These are phyloP conservation scores for Mythimna loreyi DNA, from an alignment of 2,888 invertebrate genomes.

Conservation along the genomic window DNA sequence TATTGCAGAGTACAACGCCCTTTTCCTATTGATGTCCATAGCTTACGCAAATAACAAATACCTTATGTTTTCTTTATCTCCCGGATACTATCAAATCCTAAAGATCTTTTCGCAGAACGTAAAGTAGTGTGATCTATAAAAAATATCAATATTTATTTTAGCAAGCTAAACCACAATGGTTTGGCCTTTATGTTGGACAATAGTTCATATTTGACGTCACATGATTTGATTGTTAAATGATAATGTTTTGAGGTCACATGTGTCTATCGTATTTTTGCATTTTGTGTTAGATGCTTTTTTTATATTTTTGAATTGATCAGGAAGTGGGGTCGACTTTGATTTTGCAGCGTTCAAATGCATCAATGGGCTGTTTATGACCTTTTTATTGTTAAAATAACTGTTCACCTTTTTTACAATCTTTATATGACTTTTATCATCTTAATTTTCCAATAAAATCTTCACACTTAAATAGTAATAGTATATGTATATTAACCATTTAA, in stretches of 20 bases:
- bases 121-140: not conserved
- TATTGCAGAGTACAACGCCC: slow-evolving; percentile 46
- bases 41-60: slow-evolving; percentile 19
- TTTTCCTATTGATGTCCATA: slow-evolving; percentile 27
- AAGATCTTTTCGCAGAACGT: not conserved
- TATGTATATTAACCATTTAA: not conserved
- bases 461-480: too few relatives aligned
- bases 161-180: slow-evolving; percentile 9
- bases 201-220: slow-evolving; percentile 29
- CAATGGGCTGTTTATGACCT: too few relatives aligned
- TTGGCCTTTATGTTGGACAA: slow-evolving; percentile 45
- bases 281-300: slow-evolving; percentile 17
- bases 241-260: slow-evolving; percentile 47
- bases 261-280: slow-evolving; percentile 33
- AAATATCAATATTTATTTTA: slow-evolving; percentile 5
- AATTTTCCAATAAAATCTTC: too few relatives aligned
- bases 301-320: slow-evolving; percentile 12
- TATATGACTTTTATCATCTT: not conserved
- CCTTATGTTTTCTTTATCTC: slow-evolving; percentile 17
- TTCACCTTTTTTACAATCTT: too few relatives aligned
- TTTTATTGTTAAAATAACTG: too few relatives aligned
- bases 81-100: slow-evolving; percentile 14
- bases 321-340: not conserved
- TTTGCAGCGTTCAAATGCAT: too few relatives aligned
- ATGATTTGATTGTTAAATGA: slow-evolving; percentile 40